Conservation (phyloP, 1,140 invertebrate species). For the Bacillus rossius region DNA sequence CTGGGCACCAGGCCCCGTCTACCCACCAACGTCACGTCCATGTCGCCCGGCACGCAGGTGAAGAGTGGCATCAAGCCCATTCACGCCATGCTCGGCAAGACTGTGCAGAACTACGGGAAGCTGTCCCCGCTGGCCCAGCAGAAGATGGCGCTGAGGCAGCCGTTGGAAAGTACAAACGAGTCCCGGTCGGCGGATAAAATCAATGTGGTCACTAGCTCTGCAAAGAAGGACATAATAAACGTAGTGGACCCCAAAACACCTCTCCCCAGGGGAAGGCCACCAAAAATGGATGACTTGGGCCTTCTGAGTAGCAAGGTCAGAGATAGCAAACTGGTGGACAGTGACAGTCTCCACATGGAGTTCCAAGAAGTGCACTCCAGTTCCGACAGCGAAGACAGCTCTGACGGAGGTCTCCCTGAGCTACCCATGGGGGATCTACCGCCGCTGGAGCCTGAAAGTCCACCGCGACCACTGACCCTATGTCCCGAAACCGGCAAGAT, state of each 20-base stretch:
- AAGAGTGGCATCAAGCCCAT: conserved; percentile 13
- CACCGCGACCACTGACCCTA: conserved; percentile 58
- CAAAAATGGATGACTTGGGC: neutral
- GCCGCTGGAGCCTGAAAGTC: conserved; percentile 55
- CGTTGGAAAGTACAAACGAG: neutral
- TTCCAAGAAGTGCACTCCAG: conserved; percentile 41
- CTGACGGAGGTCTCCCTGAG: conserved; percentile 45
- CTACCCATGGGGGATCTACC: conserved; percentile 51
- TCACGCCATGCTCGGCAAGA: conserved; percentile 13
- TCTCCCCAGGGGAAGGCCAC: neutral
- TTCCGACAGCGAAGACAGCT: conserved; percentile 6
- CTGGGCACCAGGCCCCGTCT: neutral
- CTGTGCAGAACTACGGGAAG: neutral
- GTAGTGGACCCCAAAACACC: neutral
- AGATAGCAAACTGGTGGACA: conserved; percentile 43
- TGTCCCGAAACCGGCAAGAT: conserved; percentile 62
- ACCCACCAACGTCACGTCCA: neutral
- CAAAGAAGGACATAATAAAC: too few relatives aligned
- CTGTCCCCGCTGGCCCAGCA: neutral
- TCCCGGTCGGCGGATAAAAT: neutral
- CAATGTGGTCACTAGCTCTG: too few relatives aligned
- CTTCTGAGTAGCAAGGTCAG: conserved; percentile 21
- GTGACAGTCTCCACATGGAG: conserved; percentile 45
- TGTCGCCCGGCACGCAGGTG: conserved; percentile 5
- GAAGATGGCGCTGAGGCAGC: neutral